Conservation (phyloP, 2,113 vertebrate genomes). For the Catharus fuscescens region DNA sequence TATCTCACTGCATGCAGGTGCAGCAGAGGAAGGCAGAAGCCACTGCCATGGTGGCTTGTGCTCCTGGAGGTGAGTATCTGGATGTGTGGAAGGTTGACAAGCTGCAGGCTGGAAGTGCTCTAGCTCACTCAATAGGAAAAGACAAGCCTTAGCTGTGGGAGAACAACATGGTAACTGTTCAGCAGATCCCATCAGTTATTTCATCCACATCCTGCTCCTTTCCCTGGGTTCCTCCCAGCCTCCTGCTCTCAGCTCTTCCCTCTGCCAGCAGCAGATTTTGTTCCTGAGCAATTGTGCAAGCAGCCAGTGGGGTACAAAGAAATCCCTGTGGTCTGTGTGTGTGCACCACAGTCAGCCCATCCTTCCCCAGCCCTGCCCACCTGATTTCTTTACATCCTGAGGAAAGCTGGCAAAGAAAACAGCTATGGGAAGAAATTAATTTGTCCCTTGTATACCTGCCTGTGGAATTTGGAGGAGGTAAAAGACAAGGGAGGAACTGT, state of each 20-base stretch:
- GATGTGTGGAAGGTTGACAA: not conserved
- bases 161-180: accelerated
- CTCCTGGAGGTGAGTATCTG: not conserved
- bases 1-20: not conserved
- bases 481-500: not conserved
- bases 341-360: not conserved
- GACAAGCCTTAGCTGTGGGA: not conserved
- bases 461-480: not conserved
- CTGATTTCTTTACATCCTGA: not conserved
- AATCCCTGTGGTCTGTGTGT: too few species aligned
- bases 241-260: not conserved
- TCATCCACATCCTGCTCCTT: not conserved
- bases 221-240: not conserved
- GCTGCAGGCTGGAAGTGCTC: not conserved
- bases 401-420: not conserved
- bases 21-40: not conserved
- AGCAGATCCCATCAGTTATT: accelerated
- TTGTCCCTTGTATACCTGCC: not conserved
- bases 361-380: not conserved
- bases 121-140: not conserved
- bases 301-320: not conserved
- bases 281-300: not conserved
- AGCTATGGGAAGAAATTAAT: not conserved
- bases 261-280: not conserved
- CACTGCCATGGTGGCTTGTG: not conserved